Base-by-base conservation (phyloP, 2,888 invertebrate species). In the Prenolepis imparis region DNA sequence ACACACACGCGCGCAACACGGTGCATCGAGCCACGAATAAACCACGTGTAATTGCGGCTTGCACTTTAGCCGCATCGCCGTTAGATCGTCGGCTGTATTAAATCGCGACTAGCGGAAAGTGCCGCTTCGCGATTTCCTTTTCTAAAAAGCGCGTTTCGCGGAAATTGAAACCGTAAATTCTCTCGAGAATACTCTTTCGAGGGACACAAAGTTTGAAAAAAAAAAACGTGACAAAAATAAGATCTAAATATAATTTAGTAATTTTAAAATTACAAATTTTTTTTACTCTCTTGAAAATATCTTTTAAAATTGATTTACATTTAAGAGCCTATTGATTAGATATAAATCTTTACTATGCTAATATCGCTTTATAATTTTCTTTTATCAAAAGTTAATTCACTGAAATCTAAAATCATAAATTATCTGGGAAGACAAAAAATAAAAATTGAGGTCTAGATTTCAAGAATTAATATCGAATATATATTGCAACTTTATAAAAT, bases 31-130 rank as follows among this genome's bases (percentile, higher is more conserved):
- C 39, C 75, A 28, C 44, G 68, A 61, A 78, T 78, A 78, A 78
- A 44, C 59, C 78, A 61, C 59, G 41, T 55, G 68, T 70, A 77
- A 77, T 77, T 39, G 52, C 64, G 39, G 59, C 59, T 36, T 59
- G 78, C 70, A 68, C 70, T 80, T 80, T 70, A 70, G 59, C 68
- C 44, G 67, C 78, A 44, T 68, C 78, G 78, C 70, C 78, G 78
- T 80, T 80, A 80, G 68, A 59, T 61, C 78, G 55, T 28, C 41
- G 36, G 68, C 12, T 44, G 44, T 59, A 44, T 59, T 78, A 68
- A 78, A 68, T 78, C 21, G 48, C 48, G 59, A 78, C 59, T 68
- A 68, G 68, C 68, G 59, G 78, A 67, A 39, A 80, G 28, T 39
- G 44, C 66, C 68, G 68, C 32, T 78, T 59, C n/a, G 78, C 78